These are phyloP conservation scores for Mycteria americana DNA, from an alignment of 2,797 vertebrate species.

Conservation along the genomic window DNA sequence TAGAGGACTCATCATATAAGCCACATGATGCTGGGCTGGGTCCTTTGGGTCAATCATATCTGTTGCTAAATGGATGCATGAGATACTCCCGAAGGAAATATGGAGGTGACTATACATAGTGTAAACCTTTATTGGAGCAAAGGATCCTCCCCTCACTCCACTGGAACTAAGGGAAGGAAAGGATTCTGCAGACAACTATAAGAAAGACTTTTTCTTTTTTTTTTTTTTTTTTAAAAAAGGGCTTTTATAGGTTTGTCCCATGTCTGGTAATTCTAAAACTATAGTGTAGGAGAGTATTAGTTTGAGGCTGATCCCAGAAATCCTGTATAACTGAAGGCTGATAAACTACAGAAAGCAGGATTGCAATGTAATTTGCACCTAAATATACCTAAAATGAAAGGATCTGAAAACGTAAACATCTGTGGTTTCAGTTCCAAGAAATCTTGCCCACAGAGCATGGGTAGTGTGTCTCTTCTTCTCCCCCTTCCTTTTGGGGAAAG, in stretches of 20 bases:
- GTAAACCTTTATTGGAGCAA: background rate
- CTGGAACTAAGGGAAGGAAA: background rate
- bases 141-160: background rate
- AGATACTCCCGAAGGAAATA: background rate
- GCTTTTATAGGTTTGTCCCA: background rate
- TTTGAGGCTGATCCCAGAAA: background rate
- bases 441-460: background rate
- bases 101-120: fast-evolving
- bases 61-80: background rate
- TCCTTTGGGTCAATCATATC: background rate
- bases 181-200: background rate
- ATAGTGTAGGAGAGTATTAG: background rate
- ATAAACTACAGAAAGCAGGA: background rate
- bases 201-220: background rate
- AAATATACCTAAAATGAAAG: background rate
- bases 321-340: background rate
- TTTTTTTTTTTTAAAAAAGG: background rate
- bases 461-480: background rate
- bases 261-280: background rate
- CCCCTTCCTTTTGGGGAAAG: background rate
- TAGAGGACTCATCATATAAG: background rate
- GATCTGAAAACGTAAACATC: background rate
- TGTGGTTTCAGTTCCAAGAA: background rate
- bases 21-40: background rate
- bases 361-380: background rate